A percentile compares a stretch with the other conserved stretches of the same genome.
Evolutionary conservation across 2,888 invertebrate species (phyloP).

Genomic region (Drosophila kuntzei): DNA sequence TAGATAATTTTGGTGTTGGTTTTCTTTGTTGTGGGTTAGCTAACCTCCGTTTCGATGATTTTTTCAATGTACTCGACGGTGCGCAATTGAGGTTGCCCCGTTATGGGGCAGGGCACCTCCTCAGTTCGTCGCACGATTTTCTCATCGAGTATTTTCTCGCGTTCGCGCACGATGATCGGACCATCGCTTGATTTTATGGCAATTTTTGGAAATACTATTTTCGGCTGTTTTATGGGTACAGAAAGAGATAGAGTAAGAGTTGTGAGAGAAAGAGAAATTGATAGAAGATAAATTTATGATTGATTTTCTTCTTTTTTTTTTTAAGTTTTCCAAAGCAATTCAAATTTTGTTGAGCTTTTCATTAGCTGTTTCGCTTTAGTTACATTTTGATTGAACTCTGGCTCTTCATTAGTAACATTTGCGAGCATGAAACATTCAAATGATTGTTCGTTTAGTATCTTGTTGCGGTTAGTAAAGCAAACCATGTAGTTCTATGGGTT

Average conservation of each 20-base stretch:
- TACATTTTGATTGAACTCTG: conserved; percentile 19
- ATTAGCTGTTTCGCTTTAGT: conserved; percentile 5
- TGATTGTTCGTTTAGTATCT: conserved; percentile 53
- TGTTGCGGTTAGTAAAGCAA: conserved; percentile 74
- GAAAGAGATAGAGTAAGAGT: conserved; percentile 29
- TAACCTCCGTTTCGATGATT: conserved; percentile 98
- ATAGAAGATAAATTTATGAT: conserved; percentile 7
- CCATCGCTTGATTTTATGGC: conserved; percentile 94
- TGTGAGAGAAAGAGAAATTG: conserved; percentile 2
- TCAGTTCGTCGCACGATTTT: conserved; percentile 94
- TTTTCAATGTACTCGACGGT: conserved; percentile 97
- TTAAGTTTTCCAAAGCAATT: conserved; percentile 1
- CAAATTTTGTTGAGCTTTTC: conserved; percentile 1
- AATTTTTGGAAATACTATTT: conserved; percentile 91
- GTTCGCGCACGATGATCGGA: conserved; percentile 93
- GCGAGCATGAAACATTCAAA: conserved; percentile 31
- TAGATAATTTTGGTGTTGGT: conserved; percentile 28
- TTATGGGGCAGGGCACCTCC: conserved; percentile 94
- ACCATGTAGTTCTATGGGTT: conserved; percentile 69
- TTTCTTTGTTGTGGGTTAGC: conserved; percentile 56
- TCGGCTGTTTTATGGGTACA: conserved; percentile 65
- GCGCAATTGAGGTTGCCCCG: conserved; percentile 94
- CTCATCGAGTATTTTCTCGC: conserved; percentile 95
- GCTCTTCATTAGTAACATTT: conserved; percentile 57
- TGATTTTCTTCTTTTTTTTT: conserved; percentile 4